Evolutionary conservation across 2,113 vertebrate genomes (phyloP).

Genomic region (Cyrtonyx montezumae): DNA sequence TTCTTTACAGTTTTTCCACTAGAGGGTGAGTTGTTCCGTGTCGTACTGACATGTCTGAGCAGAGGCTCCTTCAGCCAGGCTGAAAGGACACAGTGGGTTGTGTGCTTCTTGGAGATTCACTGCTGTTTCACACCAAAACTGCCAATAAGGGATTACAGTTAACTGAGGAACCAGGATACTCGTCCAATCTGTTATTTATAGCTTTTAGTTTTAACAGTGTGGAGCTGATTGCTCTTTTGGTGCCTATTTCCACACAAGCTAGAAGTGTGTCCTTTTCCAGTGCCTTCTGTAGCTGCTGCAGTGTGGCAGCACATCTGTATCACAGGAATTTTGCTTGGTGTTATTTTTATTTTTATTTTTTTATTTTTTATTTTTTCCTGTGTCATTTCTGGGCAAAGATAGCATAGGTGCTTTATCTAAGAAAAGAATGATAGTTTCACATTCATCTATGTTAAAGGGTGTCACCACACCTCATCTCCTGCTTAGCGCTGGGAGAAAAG

Average conservation of each 20-base stretch:
- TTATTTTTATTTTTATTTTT: background rate
- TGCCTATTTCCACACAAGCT: background rate
- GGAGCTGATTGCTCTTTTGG: background rate
- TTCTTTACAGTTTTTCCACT: constrained; percentile 1
- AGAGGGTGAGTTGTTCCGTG: background rate
- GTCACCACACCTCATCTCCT: background rate
- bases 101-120: background rate
- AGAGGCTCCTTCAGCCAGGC: background rate
- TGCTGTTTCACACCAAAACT: background rate
- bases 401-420: background rate
- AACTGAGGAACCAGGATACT: background rate
- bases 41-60: background rate
- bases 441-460: background rate
- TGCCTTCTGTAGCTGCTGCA: background rate
- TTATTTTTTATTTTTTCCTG: background rate
- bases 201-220: background rate
- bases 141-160: background rate
- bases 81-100: background rate
- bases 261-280: background rate
- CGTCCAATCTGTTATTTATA: background rate
- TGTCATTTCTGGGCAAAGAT: background rate
- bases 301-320: background rate
- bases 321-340: background rate
- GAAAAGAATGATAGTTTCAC: background rate
- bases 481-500: background rate